Evolutionary conservation across 2,797 vertebrate species (phyloP).

Genomic region (Crypturellus tataupa): DNA sequence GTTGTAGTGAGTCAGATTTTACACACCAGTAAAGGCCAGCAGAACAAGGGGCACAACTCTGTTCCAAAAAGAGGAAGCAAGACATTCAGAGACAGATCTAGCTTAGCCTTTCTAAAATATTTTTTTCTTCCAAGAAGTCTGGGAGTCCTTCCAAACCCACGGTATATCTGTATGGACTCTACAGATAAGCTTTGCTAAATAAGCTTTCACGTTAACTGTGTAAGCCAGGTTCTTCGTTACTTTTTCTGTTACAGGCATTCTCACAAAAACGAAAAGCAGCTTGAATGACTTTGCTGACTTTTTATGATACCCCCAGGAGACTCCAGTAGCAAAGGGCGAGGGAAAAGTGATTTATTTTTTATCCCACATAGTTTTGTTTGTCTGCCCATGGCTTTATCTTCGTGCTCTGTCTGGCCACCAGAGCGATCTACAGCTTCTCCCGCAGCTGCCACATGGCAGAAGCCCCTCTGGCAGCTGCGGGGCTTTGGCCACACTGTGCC

Average conservation of each 20-base stretch:
- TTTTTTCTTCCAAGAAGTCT: neutral
- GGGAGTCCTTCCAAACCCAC: neutral
- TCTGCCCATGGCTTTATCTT: neutral
- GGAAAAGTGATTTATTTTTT: neutral
- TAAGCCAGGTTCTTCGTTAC: neutral
- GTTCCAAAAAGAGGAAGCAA: neutral
- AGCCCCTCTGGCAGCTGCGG: constrained; percentile 51
- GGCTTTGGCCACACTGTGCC: neutral
- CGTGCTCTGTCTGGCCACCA: constrained; percentile 6
- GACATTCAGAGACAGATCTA: neutral
- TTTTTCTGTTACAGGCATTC: neutral
- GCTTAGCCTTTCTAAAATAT: neutral
- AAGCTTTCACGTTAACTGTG: neutral
- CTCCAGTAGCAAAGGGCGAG: neutral
- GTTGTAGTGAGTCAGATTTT: constrained; percentile 26
- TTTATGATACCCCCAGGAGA: neutral
- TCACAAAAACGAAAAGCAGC: neutral
- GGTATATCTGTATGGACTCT: neutral
- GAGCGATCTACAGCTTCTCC: neutral
- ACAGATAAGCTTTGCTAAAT: neutral
- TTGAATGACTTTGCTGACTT: neutral
- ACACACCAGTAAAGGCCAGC: neutral
- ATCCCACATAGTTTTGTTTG: neutral
- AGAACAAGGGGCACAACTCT: neutral
- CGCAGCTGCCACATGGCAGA: constrained; percentile 33